These are phyloP conservation scores for Oreochromis spilurus DNA, from an alignment of 2,113 vertebrate genomes.

Conservation along the genomic window DNA sequence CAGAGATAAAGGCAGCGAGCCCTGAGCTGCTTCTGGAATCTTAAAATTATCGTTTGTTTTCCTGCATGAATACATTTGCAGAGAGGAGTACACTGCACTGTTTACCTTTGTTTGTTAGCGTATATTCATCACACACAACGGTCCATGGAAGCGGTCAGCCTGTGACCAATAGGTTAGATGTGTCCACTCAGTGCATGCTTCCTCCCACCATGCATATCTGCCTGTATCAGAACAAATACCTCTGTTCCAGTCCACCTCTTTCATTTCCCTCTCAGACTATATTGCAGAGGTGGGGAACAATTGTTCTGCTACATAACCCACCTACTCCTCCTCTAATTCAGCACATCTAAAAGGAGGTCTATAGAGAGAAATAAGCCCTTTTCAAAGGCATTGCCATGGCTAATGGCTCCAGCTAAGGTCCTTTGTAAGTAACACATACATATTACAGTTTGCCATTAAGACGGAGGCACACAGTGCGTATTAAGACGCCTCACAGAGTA, in stretches of 20 bases:
- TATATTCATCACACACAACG: conserved; percentile 39
- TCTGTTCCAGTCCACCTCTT: conserved; percentile 16
- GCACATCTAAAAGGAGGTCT: not conserved
- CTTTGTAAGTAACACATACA: not conserved
- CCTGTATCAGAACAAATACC: conserved; percentile 35
- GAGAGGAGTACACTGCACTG: not conserved
- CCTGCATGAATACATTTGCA: conserved; percentile 13
- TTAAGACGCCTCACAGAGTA: not conserved
- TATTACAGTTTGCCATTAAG: not conserved
- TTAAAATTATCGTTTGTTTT: not conserved
- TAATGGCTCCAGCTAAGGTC: not conserved
- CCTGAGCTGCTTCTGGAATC: conserved; percentile 10
- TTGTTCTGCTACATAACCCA: not conserved
- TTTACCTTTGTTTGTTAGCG: not conserved
- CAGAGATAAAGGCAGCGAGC: not conserved
- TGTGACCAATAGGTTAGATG: conserved; percentile 47
- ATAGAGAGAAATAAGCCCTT: not conserved
- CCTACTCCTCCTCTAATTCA: not conserved
- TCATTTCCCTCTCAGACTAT: conserved; percentile 5
- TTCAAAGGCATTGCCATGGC: not conserved
- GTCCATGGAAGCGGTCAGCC: conserved; percentile 31
- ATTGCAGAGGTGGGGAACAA: conserved; percentile 28
- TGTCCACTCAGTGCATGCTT: conserved; percentile 29
- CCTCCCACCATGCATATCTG: conserved; percentile 20
- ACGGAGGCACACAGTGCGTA: not conserved